These are phyloP conservation scores for Drosophila oshimai DNA, from an alignment of 1,140 invertebrate genomes.

Conservation along the genomic window DNA sequence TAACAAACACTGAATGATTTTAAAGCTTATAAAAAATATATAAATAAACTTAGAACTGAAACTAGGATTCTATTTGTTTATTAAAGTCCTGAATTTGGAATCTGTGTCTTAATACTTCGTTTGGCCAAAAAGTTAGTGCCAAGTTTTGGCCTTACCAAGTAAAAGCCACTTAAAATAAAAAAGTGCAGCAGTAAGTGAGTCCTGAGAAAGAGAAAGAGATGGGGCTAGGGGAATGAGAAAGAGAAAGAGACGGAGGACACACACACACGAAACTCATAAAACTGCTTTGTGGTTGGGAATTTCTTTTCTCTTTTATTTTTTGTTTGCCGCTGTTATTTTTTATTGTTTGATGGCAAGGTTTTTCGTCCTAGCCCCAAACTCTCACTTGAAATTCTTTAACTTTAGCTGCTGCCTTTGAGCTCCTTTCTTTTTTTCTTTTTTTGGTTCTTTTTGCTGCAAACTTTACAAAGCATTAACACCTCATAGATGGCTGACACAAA, in stretches of 20 bases:
- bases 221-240: not conserved
- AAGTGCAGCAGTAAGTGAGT: slow-evolving; percentile 17
- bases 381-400: slow-evolving; percentile 30
- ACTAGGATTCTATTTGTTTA: not conserved
- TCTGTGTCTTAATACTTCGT: no score
- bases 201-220: not conserved
- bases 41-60: not conserved
- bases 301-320: slow-evolving; percentile 33
- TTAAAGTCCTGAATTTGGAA: no score
- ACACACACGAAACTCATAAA: slow-evolving; percentile 63
- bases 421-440: slow-evolving; percentile 1
- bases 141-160: slow-evolving; percentile 53
- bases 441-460: slow-evolving; percentile 34
- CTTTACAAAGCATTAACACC: slow-evolving; percentile 74
- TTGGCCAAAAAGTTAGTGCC: not conserved
- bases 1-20: no score
- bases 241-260: slow-evolving; percentile 6
- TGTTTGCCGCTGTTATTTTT: slow-evolving; percentile 46
- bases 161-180: slow-evolving; percentile 58
- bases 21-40: not conserved
- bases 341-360: slow-evolving; percentile 39
- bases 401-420: slow-evolving; percentile 19
- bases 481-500: slow-evolving; percentile 54
- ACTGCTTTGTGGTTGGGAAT: slow-evolving; percentile 68
- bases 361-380: slow-evolving; percentile 17